Evolutionary conservation across 2,888 invertebrate genomes (phyloP), one percentile per base, ranked within the genome.

Genomic region (Steinernema hermaphroditum): DNA sequence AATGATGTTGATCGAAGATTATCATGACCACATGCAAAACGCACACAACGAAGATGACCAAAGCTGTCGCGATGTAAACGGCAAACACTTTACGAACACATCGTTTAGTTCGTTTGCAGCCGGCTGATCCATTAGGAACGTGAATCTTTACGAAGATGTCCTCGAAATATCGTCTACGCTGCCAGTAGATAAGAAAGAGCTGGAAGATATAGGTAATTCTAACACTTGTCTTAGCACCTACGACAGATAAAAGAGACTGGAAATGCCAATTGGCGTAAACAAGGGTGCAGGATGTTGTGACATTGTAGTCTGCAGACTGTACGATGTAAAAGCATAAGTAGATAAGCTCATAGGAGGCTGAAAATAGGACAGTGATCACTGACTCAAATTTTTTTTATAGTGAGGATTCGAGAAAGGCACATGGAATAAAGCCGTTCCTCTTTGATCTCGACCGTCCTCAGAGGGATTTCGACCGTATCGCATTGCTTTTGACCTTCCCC

Each of bases 131-230:
- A 22, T 72, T 69, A 2, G 44, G 46, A 16, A 27, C 27, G 69
- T 72, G 72, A 2, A 69, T 19, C 0, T 19, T 29, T 0, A n/a
- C 22, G 43, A 68, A 44, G 14, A 70, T 44, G 0, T 16, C 32
- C 19, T n/a, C 19, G 41, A 70, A 69, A n/a, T 34, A 43, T 14
- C 27, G 19, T 46, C 27, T 69, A 8, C 69, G 19, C 29, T 69
- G 69, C 72, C 72, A 72, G 57, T 72, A 37, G 57, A 54, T 44
- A 2, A 69, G 19, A 34, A 69, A 72, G 19, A 44, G 9, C 72
- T 72, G 19, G 29, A 72, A 69, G 37, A 2, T 1, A n/a, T 2
- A 22, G 6, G 12, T 68, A 41, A 8, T n/a, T 6, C n/a, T 69
- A 6, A 14, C 19, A 71, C 12, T 2, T 43, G 16, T 22, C 12